Evolutionary conservation across 37 sponge, comb jelly and placozoan species (phyloP), one percentile per base, ranked within the genome.

Genomic region (Cladorhizidae sp.): DNA sequence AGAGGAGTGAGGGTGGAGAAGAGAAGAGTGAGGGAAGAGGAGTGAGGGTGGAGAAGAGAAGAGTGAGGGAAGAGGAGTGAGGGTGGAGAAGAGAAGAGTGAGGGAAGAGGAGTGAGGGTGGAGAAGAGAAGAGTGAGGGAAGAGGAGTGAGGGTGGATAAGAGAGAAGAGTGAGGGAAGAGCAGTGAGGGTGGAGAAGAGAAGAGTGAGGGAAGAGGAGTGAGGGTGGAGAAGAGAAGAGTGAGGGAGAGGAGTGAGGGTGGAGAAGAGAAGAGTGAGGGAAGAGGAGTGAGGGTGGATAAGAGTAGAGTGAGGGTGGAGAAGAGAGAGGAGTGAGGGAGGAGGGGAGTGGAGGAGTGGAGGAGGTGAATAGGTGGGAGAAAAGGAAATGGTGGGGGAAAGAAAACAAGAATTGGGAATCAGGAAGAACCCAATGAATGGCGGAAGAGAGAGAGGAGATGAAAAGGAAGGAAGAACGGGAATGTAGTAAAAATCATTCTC

Each of bases 301-400:
- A 68, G 69, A 35, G 40, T 9, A 54, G 29, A 23, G 23, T 51
- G 29, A 28, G 45, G 23, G 45, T 51, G 26, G 54, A 31, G 42
- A n/a, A 41, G n/a, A 12, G 39, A 35, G 9, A 20, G 35, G 40
- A 40, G 41, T 36, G 69, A 25, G 26, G 25, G 74, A 49, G 26
- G 35, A 40, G 35, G 58, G 57, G 37, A 57, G 40, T 28, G 40
- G 32, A 62, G 57, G 74, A 73, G 54, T 17, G 55, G 11, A 54
- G 23, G 74, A 73, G n/a, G n/a, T n/a, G n/a, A n/a, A n/a, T n/a
- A n/a, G n/a, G n/a, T n/a, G n/a, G n/a, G 62, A 58, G 62, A 57
- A 39, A 75, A 62, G 32, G 76, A 75, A 38, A 75, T 59, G 23
- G 40, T 32, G 78, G 35, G 78, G n/a, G 38, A 14, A 51, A 12